Conservation (phyloP, 2,888 invertebrate genomes). For the Tricholauxania praeusta region DNA sequence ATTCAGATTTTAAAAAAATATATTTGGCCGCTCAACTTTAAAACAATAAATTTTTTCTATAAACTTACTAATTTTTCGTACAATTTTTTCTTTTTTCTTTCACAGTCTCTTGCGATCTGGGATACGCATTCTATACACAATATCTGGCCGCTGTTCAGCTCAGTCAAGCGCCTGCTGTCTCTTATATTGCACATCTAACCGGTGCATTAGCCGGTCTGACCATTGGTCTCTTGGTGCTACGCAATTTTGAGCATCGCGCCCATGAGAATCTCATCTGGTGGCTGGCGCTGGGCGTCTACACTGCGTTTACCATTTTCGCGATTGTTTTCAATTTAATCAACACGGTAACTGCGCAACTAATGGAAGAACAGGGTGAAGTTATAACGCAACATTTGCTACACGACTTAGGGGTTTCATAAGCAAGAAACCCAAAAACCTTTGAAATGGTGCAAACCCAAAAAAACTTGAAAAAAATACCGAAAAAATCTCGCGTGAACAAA, state of each 20-base stretch:
- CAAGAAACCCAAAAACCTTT: slow-evolving; percentile 16
- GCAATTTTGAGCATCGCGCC: slow-evolving; percentile 90
- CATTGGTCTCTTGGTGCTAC: slow-evolving; percentile 91
- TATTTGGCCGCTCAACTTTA: neutral
- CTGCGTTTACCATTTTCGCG: slow-evolving; percentile 93
- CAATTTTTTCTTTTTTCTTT: slow-evolving; percentile 21
- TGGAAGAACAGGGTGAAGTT: slow-evolving; percentile 67
- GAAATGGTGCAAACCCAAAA: slow-evolving; percentile 26
- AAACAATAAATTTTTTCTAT: slow-evolving; percentile 48
- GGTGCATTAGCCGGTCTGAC: slow-evolving; percentile 95
- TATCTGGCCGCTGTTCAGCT: slow-evolving; percentile 68
- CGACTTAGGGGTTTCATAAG: slow-evolving; percentile 68
- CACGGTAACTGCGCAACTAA: slow-evolving; percentile 69
- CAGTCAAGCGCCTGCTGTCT: slow-evolving; percentile 77
- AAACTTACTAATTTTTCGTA: neutral
- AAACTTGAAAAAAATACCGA: slow-evolving; percentile 46
- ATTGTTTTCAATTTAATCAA: slow-evolving; percentile 86
- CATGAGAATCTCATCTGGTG: slow-evolving; percentile 96
- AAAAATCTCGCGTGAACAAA: slow-evolving; percentile 68
- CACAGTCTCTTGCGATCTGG: slow-evolving; percentile 90
- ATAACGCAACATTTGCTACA: slow-evolving; percentile 67
- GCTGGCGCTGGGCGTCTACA: slow-evolving; percentile 93
- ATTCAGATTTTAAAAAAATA: too few species aligned
- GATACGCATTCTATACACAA: slow-evolving; percentile 93
- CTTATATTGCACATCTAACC: slow-evolving; percentile 95